Base-by-base conservation (phyloP, 2,797 vertebrate species). In the Coendou prehensilis region DNA sequence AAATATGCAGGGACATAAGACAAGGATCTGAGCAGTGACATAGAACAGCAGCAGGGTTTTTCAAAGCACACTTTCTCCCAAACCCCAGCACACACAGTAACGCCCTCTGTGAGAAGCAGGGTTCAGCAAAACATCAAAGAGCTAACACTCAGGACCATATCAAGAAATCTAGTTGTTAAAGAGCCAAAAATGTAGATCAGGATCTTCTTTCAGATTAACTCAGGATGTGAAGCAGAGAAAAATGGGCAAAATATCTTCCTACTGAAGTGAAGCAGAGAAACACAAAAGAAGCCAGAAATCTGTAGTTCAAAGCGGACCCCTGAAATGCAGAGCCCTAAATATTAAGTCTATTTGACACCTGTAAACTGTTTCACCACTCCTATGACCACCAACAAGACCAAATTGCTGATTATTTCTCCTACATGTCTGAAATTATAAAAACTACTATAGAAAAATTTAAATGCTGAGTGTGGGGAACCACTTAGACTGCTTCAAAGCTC, bases 141-240 rank as follows among this genome's bases (percentile, higher is more conserved):
- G 80, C 81, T 67, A 89, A 93, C 52, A 78, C 81, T 95, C 96
- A 84, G 89, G 30, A 95, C 54, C 75, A 1, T 85, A 93, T 95
- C 89, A 91, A 79, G 85, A 91, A 97, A 96, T 97, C 96, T 92
- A 93, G 78, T 92, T 47, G 3, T 84, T 84, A 87, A 97, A 96
- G 71, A 95, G 85, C 93, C 91, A 97, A 92, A 98, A 96, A 86
- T 86, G 88, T 87, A 98, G 95, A 97, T 97, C 63, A 90, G 81
- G 94, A 93, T 97, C 92, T 67, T 96, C 87, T 83, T 96, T 96
- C 89, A 64, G 67, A 97, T 95, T 87, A 95, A 96, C 50, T 95
- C 69, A 83, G 94, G 81, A 96, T 92, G 84, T n/a, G 41, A 96
- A 93, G 87, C 61, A 76, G 47, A 91, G 87, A 79, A 93, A 93